A percentile compares a stretch with the other conserved stretches of the same genome.
Evolutionary conservation across 2,888 invertebrate species (phyloP).

Genomic region (Metacarcinus magister): DNA sequence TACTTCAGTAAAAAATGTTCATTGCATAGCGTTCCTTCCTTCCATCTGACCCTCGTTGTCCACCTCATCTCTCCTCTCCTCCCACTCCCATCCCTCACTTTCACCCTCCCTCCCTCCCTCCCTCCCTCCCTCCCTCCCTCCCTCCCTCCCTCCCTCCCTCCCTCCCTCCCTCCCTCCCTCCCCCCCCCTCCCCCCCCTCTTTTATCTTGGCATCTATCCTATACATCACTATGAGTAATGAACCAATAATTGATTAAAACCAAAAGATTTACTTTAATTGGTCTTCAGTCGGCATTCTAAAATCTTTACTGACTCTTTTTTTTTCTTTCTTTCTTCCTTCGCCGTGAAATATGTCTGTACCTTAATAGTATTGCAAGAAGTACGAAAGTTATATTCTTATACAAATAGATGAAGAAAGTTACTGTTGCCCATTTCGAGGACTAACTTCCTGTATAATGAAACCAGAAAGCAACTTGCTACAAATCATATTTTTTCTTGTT

Average conservation of each 20-base stretch:
- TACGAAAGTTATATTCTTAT: not conserved
- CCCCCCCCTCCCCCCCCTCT: not conserved
- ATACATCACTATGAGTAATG: not conserved
- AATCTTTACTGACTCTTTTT: not conserved
- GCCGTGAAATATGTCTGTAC: conserved; percentile 7
- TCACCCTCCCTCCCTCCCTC: not conserved
- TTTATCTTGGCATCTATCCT: not conserved
- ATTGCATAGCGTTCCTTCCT: not conserved
- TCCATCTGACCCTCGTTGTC: not conserved
- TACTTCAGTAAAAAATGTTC: not conserved
- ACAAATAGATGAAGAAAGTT: not conserved
- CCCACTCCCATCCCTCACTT: not conserved
- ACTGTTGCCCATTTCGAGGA: not conserved
- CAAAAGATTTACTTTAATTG: conserved; percentile 36
- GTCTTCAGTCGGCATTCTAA: conserved; percentile 18
- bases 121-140: not conserved
- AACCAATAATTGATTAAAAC: conserved; percentile 36
- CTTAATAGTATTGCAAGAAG: not conserved
- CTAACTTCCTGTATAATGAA: not conserved
- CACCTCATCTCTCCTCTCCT: not conserved
- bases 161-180: not conserved
- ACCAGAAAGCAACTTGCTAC: conserved; percentile 13
- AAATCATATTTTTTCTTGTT: conserved; percentile 22
- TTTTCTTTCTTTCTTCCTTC: not conserved
- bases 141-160: not conserved